A percentile compares a stretch with the other conserved stretches of the same genome.
These are phyloP conservation scores for Thamnaconus septentrionalis DNA, from an alignment of 2,113 vertebrate species.

Conservation along the genomic window DNA sequence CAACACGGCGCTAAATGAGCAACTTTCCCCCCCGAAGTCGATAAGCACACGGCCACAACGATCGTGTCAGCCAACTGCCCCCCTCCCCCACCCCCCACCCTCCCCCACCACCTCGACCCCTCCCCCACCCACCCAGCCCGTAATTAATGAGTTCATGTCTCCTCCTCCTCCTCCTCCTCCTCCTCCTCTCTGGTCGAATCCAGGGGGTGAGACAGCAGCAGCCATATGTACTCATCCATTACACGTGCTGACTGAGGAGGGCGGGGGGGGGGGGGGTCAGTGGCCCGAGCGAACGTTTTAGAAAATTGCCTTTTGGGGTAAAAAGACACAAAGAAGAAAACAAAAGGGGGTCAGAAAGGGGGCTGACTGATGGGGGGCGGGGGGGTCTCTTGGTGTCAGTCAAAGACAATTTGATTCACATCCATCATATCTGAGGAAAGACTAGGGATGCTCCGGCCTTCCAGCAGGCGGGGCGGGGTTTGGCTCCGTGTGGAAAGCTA, in stretches of 20 bases:
- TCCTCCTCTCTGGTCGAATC: no score
- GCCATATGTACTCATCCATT: constrained; percentile 70
- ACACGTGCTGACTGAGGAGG: constrained; percentile 59
- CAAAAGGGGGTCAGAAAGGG: no score
- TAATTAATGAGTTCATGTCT: constrained; percentile 73
- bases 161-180: no score
- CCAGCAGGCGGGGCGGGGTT: no score
- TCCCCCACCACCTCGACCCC: no score
- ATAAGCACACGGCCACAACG: constrained; percentile 72
- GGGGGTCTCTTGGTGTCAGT: constrained; percentile 55
- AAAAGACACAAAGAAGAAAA: no score
- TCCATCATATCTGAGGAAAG: no score
- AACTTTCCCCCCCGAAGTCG: constrained; percentile 72
- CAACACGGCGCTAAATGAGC: constrained; percentile 70
- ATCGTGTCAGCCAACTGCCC: constrained; percentile 69
- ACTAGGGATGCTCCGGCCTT: no score
- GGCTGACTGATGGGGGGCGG: no score
- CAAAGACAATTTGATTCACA: constrained; percentile 69
- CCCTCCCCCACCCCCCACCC: no score
- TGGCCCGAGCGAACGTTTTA: constrained; percentile 47
- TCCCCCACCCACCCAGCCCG: no score
- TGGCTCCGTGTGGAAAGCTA: no score
- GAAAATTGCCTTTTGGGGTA: constrained; percentile 63
- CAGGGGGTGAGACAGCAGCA: constrained; percentile 54
- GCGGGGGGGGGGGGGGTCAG: constrained; percentile 48